Evolutionary conservation across 2,113 vertebrate species (phyloP).

Genomic region (Hemiscyllium ocellatum): DNA sequence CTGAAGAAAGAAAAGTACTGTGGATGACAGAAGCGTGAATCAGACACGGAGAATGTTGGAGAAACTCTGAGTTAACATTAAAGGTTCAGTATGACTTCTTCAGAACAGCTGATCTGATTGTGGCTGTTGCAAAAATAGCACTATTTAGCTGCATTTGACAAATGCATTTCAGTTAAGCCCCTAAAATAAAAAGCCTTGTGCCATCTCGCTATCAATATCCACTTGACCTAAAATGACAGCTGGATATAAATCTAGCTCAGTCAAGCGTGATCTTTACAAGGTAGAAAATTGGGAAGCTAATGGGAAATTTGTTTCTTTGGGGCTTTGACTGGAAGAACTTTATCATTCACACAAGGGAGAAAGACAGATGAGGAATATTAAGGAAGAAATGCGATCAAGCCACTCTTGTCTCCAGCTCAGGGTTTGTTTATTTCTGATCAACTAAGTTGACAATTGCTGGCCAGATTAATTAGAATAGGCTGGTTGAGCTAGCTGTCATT

Average conservation of each 20-base stretch:
- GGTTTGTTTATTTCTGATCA: neutral
- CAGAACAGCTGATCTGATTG: no score
- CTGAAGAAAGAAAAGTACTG: no score
- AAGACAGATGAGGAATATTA: neutral
- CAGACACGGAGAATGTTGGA: no score
- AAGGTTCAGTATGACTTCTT: no score
- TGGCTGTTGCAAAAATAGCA: neutral
- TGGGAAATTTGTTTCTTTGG: neutral
- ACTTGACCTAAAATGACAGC: neutral
- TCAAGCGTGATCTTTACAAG: neutral
- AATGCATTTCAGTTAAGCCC: neutral
- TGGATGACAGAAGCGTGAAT: no score
- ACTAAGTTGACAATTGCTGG: neutral
- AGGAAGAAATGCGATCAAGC: neutral
- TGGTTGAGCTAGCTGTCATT: neutral
- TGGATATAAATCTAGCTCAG: neutral
- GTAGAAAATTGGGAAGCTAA: neutral
- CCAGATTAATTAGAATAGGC: neutral
- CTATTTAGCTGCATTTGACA: neutral
- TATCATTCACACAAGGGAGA: neutral
- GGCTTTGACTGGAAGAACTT: neutral
- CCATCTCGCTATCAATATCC: neutral
- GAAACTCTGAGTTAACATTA: no score
- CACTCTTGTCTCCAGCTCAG: neutral
- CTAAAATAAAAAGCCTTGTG: neutral